phyloP scores from a whole-genome alignment of 2,797 vertebrate genomes.

The Aeoliscus strigatus region DNA sequence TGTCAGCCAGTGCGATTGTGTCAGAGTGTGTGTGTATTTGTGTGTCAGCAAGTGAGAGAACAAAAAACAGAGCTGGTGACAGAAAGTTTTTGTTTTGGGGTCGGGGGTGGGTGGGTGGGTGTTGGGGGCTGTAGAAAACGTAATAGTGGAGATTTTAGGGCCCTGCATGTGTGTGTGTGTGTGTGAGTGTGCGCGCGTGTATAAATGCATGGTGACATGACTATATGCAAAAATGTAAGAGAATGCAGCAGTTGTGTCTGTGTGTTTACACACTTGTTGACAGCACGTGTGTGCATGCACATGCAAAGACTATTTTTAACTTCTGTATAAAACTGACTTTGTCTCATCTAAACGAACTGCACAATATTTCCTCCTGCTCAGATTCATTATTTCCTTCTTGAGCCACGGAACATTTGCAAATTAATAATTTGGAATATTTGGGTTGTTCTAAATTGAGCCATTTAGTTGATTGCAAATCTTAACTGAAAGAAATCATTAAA shows the following conservation, averaged over 20 bases:
- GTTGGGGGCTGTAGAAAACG: conserved; percentile 13
- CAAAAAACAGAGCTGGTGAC: conserved; percentile 48
- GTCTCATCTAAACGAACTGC: no score
- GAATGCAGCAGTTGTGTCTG: no score
- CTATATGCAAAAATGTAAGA: no score
- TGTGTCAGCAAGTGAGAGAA: conserved; percentile 57
- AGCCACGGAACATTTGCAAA: conserved; percentile 33
- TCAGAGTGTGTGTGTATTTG: conserved; percentile 41
- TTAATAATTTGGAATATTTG: conserved; percentile 57
- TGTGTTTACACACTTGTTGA: no score
- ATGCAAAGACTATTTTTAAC: no score
- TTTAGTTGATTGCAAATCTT: conserved; percentile 59
- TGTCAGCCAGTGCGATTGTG: conserved; percentile 13
- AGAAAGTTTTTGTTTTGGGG: conserved; percentile 32
- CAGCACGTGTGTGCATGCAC: no score
- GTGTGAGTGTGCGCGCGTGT: no score
- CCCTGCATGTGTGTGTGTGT: no score
- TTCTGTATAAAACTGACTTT: no score
- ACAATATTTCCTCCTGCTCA: no score
- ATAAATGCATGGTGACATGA: no score
- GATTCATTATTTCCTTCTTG: conserved; percentile 54
- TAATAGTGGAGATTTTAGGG: conserved; percentile 38
- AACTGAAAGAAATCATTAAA: conserved; percentile 35
- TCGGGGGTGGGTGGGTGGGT: no score
- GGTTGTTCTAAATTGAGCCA: conserved; percentile 54